These are phyloP conservation scores for Aspidoscelis tigris DNA, from an alignment of 2,113 vertebrate genomes.

Conservation along the genomic window DNA sequence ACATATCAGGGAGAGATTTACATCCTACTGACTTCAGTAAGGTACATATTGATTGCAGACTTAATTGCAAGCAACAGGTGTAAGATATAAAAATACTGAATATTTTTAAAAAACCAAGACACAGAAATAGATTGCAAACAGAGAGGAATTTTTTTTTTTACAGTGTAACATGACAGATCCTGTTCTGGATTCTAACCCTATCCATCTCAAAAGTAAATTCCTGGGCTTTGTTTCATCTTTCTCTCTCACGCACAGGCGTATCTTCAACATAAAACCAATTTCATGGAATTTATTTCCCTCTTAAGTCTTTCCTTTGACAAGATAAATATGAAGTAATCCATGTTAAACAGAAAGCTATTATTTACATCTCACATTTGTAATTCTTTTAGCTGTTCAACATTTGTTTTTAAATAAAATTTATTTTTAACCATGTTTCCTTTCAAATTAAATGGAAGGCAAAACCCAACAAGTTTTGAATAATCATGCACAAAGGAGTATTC, in stretches of 20 bases:
- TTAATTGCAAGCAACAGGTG: constrained; percentile 26
- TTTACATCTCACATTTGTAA: not conserved
- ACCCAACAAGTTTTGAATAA: not conserved
- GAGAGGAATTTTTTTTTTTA: not conserved
- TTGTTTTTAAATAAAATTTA: not conserved
- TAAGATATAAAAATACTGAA: not conserved
- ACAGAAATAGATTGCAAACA: constrained; percentile 18
- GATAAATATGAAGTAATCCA: not conserved
- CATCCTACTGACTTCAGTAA: not conserved
- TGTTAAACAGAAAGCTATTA: not conserved
- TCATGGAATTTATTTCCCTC: not conserved
- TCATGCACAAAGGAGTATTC: not conserved
- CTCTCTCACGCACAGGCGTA: too few species aligned
- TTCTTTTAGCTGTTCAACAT: too few species aligned
- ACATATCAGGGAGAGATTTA: too few species aligned
- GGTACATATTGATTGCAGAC: not conserved
- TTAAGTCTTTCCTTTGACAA: not conserved
- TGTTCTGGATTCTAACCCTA: not conserved
- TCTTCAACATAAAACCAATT: not conserved
- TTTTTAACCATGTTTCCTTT: not conserved
- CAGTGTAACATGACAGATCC: not conserved
- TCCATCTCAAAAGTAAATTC: not conserved
- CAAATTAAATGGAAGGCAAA: not conserved
- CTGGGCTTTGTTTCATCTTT: not conserved
- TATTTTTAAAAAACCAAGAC: not conserved